Conservation (phyloP, 2,888 invertebrate genomes). For the Temnothorax rugatulus region DNA sequence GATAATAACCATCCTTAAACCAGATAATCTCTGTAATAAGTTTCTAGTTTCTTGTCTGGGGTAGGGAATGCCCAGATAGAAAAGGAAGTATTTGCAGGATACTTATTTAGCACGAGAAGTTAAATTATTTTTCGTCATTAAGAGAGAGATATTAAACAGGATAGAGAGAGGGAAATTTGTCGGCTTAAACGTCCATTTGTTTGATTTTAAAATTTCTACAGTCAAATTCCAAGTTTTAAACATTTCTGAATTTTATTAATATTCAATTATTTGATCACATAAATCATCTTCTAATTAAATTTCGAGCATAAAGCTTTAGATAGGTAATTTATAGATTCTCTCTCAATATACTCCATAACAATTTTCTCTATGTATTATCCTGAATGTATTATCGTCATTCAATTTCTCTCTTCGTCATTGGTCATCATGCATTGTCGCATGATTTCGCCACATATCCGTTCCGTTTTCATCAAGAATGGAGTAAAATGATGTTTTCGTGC, state of each 20-base stretch:
- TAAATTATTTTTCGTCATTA: slow-evolving; percentile 24
- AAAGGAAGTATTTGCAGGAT: slow-evolving; percentile 13
- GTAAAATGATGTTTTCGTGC: not conserved
- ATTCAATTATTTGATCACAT: not conserved
- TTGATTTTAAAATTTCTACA: not conserved
- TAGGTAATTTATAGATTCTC: slow-evolving; percentile 21
- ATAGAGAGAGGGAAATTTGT: not conserved
- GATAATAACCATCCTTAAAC: slow-evolving; percentile 49
- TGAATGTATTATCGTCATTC: not conserved
- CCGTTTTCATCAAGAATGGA: not conserved
- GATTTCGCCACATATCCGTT: not conserved
- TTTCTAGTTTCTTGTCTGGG: slow-evolving; percentile 26
- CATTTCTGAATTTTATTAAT: not conserved
- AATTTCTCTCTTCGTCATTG: slow-evolving; percentile 4
- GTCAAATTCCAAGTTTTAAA: not conserved
- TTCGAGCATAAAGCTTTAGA: not conserved
- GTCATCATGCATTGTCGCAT: not conserved
- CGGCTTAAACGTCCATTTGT: not conserved
- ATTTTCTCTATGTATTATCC: slow-evolving; percentile 13
- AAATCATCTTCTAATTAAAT: slow-evolving; percentile 7
- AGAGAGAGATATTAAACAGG: not conserved
- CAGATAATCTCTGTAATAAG: slow-evolving; percentile 49
- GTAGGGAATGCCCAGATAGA: not conserved
- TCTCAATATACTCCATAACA: not conserved
- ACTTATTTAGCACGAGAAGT: slow-evolving; percentile 28